phyloP scores from a whole-genome alignment of 64 coral and sea anemone genomes.

The Stichodactyla helianthus region DNA sequence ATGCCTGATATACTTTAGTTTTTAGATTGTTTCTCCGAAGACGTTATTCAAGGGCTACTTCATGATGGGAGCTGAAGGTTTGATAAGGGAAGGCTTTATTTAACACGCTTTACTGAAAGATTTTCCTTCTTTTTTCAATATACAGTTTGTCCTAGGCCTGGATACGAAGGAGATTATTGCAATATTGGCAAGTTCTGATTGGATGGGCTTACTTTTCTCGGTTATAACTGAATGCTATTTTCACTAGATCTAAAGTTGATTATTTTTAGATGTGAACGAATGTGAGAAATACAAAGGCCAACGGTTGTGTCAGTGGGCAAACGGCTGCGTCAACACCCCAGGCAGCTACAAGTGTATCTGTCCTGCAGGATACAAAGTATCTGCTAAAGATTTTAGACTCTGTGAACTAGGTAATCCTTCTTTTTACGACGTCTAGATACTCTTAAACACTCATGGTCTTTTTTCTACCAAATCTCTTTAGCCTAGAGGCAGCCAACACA shows the following conservation, averaged over 20 bases:
- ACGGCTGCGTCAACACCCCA: slow-evolving; percentile 21
- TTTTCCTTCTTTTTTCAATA: neutral
- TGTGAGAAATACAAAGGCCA: slow-evolving; percentile 27
- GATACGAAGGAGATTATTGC: slow-evolving; percentile 26
- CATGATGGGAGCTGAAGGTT: too few relatives aligned
- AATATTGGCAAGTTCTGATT: neutral
- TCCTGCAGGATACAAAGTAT: slow-evolving; percentile 22
- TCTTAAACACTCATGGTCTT: too few relatives aligned
- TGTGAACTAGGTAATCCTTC: slow-evolving; percentile 29
- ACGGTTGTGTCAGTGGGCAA: slow-evolving; percentile 2
- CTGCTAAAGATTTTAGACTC: slow-evolving; percentile 20
- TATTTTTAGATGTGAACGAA: slow-evolving; percentile 27
- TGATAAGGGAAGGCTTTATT: too few relatives aligned
- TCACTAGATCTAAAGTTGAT: neutral
- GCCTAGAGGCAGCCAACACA: neutral
- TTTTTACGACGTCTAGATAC: too few relatives aligned
- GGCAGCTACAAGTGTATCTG: slow-evolving; percentile 31
- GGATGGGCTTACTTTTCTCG: neutral
- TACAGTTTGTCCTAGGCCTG: slow-evolving; percentile 1
- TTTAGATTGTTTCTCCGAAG: too few relatives aligned
- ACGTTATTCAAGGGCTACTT: too few relatives aligned
- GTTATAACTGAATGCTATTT: neutral
- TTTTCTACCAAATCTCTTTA: too few relatives aligned
- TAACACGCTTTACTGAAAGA: too few relatives aligned
- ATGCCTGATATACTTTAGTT: too few relatives aligned